Evolutionary conservation across 2,888 invertebrate genomes (phyloP), one percentile per base, ranked within the genome.

Genomic region (Volucella bombylans): DNA sequence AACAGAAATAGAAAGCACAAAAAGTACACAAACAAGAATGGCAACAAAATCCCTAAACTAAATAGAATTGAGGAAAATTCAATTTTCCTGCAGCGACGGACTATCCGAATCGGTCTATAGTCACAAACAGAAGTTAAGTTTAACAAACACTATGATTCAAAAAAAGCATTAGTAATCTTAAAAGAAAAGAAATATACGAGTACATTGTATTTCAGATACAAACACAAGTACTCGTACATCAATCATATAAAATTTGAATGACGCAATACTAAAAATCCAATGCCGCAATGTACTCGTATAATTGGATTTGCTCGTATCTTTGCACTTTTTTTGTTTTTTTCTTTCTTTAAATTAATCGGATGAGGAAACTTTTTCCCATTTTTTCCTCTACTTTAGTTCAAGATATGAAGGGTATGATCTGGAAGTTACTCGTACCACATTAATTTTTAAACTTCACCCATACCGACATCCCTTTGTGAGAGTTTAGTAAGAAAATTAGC

Each of bases 1-100:
- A 39, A 14, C 11, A 12, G 4, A 15, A 9, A 14, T 39, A 2
- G 12, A 12, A 41, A 39, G 6, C 15, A 52, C 23, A 64, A 55
- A 47, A 31, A 45, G 45, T 11, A 18, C 59, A 52, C 39, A 45
- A 45, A 45, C 61, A 69, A 50, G 45, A 69, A 71, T 69, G 61
- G 15, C 45, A 69, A 49, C 18, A 49, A 67, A 69, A 69, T 64
- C 62, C 62, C 69, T 55, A 69, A 69, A 78, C 69, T 49, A 69
- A 78, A 78, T 78, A 62, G 77, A 78, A 61, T 78, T 69, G 41
- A 23, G 69, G 55, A 69, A 69, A 64, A 78, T 78, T 78, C 62
- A 71, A 69, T 78, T 77, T 64, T 41, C 31, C 47, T 50, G 41
- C 43, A 14, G 54, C 47, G 49, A 47, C 77, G 57, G 64, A 47